Percentiles rank a stretch among this genome's conserved stretches.
Evolutionary conservation across 2,797 vertebrate genomes (phyloP).

Genomic region (Luscinia luscinia): DNA sequence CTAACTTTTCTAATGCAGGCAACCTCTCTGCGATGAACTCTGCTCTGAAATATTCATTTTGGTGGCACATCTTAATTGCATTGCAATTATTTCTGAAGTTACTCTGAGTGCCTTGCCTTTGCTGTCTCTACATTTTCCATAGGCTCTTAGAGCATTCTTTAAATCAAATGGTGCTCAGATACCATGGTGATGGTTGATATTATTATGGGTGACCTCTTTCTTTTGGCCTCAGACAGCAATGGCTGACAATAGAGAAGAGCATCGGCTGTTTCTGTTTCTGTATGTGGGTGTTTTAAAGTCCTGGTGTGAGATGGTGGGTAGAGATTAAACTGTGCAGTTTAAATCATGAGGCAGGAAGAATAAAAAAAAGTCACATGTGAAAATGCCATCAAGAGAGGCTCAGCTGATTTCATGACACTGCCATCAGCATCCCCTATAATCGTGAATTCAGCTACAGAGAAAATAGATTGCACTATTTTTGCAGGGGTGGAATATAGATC

Average conservation of each 20-base stretch:
- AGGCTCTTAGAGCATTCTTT: conserved; percentile 59
- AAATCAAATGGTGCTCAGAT: conserved; percentile 61
- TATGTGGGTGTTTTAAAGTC: neutral
- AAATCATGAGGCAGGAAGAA: conserved; percentile 13
- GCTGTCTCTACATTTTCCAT: conserved; percentile 50
- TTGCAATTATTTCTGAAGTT: conserved; percentile 67
- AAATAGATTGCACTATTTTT: conserved; percentile 26
- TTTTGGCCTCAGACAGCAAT: conserved; percentile 43
- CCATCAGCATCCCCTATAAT: conserved; percentile 42
- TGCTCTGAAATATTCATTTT: conserved; percentile 60
- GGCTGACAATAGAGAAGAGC: conserved; percentile 43
- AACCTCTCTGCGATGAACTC: neutral
- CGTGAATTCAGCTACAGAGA: neutral
- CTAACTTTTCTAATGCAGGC: conserved; percentile 4
- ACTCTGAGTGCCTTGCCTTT: conserved; percentile 47
- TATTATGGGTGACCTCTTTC: conserved; percentile 65
- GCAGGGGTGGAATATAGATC: conserved; percentile 44
- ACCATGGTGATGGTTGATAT: conserved; percentile 73
- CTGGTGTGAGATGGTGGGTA: neutral
- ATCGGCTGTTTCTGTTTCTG: neutral
- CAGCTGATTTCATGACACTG: conserved; percentile 62
- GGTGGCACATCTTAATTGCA: conserved; percentile 62
- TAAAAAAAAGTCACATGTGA: neutral
- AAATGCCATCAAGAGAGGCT: conserved; percentile 13
- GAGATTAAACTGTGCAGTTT: conserved; percentile 5